Base-by-base conservation (phyloP, 2,888 invertebrate species). In the Parelbella ahira region DNA sequence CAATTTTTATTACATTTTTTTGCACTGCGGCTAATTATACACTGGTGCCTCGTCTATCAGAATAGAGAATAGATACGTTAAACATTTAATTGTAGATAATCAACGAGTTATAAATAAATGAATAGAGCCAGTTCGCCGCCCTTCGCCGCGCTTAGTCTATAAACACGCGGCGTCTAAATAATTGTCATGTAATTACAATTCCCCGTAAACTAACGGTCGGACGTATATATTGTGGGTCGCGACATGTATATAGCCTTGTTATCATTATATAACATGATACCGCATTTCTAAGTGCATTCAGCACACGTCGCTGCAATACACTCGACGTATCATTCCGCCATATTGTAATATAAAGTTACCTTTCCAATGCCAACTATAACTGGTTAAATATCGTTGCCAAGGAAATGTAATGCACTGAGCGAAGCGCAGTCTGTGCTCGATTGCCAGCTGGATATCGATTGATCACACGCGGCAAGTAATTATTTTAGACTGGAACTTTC, bases 401-500 rank as follows among this genome's bases (percentile, higher is more conserved):
- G 39, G 32, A 19, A 39, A 24, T 24, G 24, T 23, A 15, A 12
- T 28, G n/a, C 12, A 38, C 9, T 24, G 13, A 0, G 10, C 24
- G 19, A 38, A 23, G 7, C 18, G 8, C 20, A 32, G 11, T 38
- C 21, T 30, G 19, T 11, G 25, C 32, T 39, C 19, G 33, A 41
- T 33, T 20, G 12, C 25, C 8, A 23, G 33, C 9, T 24, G 24
- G 20, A 27, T 41, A 33, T 41, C 39, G 27, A 41, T 33, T 41
- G 32, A 41, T 33, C 27, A 20, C 27, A 18, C 15, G 29, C 18
- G 6, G 20, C 33, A 20, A 28, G 20, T 33, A 33, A 41, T 41
- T 41, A 41, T 41, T 32, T 41, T 32, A 32, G 21, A 37, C 38
- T 32, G 6, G 4, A 29, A 39, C 39, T 39, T 39, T 39, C 39